A percentile compares a stretch with the other conserved stretches of the same genome.
Conservation (phyloP, 1,140 invertebrate species). For the Eurytemora carolleeae region DNA sequence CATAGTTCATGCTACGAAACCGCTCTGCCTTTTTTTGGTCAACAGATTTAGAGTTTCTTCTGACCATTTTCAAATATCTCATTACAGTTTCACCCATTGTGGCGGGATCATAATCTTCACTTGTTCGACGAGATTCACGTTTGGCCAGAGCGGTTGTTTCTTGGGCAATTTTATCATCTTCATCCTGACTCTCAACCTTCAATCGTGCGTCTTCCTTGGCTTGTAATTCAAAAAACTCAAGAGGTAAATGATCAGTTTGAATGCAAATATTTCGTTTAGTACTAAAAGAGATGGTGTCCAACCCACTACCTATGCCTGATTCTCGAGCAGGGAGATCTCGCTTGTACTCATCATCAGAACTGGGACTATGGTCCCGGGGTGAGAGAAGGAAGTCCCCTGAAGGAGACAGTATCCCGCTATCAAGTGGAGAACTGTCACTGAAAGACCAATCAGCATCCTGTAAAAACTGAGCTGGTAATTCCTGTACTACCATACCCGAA, state of each 20-base stretch:
- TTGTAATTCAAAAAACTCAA: conserved; percentile 11
- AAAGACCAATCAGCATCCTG: conserved; percentile 3
- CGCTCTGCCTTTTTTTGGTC: conserved; percentile 48
- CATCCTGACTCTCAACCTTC: conserved; percentile 22
- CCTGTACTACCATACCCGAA: conserved; percentile 9
- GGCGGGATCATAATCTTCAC: conserved; percentile 15
- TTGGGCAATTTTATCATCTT: conserved; percentile 8
- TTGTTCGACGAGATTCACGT: conserved; percentile 15
- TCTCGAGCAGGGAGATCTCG: conserved; percentile 1
- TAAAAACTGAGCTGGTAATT: conserved; percentile 1
- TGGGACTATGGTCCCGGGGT: neutral
- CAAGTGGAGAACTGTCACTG: neutral
- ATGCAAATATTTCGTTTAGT: conserved; percentile 11
- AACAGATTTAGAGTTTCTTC: conserved; percentile 26
- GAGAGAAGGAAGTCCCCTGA: neutral
- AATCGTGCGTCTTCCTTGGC: conserved; percentile 18
- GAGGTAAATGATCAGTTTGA: conserved; percentile 17
- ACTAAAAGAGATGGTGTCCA: conserved; percentile 1
- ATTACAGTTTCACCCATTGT: conserved; percentile 16
- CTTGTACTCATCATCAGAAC: conserved; percentile 4
- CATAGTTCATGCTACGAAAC: conserved; percentile 70
- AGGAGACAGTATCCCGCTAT: conserved; percentile 8
- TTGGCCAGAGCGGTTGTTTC: conserved; percentile 7
- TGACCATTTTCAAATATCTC: conserved; percentile 16
- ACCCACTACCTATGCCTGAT: conserved; percentile 11